phyloP scores from a whole-genome alignment of 2,888 invertebrate species.

The Melinaea marsaeus region DNA sequence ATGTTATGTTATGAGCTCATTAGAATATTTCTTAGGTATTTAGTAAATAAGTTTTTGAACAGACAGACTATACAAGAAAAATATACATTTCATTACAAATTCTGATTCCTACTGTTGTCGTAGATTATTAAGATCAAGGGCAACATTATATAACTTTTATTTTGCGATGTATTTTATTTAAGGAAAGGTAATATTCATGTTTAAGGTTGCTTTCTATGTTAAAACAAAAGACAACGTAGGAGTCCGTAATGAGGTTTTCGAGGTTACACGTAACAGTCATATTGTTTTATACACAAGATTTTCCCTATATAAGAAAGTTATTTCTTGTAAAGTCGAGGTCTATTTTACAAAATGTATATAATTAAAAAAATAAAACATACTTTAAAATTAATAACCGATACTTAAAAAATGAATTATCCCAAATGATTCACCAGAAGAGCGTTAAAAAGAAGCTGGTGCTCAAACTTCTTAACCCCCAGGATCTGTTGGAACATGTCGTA shows the following conservation, averaged over 20 bases:
- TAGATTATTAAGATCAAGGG: neutral
- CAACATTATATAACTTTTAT: slow-evolving; percentile 1
- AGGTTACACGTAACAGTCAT: slow-evolving; percentile 3
- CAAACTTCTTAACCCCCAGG: slow-evolving; percentile 98
- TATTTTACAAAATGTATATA: slow-evolving; percentile 1
- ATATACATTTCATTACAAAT: too few species aligned
- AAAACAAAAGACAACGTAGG: slow-evolving; percentile 17
- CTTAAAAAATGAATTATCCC: slow-evolving; percentile 5
- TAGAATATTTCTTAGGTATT: too few species aligned
- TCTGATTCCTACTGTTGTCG: neutral
- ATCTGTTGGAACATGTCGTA: slow-evolving; percentile 99
- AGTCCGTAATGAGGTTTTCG: slow-evolving; percentile 19
- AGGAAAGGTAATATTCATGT: slow-evolving; percentile 17
- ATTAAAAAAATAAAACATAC: too few species aligned
- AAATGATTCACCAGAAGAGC: slow-evolving; percentile 80
- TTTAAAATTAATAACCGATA: neutral
- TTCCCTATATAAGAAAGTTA: neutral
- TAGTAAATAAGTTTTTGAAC: too few species aligned
- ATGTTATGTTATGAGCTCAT: too few species aligned
- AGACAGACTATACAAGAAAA: too few species aligned
- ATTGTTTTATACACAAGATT: neutral
- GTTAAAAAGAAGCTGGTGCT: slow-evolving; percentile 99
- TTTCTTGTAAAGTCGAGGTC: neutral
- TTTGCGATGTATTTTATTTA: slow-evolving; percentile 12
- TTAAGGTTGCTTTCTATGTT: slow-evolving; percentile 14